A percentile compares a stretch with the other conserved stretches of the same genome.
These are phyloP conservation scores for Baronia brevicornis DNA, from an alignment of 2,888 invertebrate species.

Conservation along the genomic window DNA sequence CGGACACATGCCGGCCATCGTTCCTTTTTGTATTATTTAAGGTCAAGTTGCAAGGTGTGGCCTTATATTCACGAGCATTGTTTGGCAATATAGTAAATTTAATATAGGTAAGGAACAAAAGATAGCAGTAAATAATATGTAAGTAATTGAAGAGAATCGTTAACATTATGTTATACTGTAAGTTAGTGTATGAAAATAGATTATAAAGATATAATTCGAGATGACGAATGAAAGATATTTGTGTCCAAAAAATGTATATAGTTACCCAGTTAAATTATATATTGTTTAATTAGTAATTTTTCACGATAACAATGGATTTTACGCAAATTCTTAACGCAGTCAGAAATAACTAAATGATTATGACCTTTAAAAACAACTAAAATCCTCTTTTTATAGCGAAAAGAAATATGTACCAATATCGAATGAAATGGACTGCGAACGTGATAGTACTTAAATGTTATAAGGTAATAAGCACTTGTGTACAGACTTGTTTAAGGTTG, in stretches of 20 bases:
- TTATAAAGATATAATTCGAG: conserved; percentile 12
- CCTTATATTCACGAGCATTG: conserved; percentile 47
- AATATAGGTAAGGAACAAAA: conserved; percentile 17
- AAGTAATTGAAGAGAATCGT: conserved; percentile 13
- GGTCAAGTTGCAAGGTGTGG: conserved; percentile 46
- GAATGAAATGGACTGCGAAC: conserved; percentile 43
- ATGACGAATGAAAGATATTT: conserved; percentile 24
- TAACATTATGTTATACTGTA: conserved; percentile 9
- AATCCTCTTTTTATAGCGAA: not conserved
- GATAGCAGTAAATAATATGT: conserved; percentile 10
- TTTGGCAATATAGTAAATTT: conserved; percentile 20
- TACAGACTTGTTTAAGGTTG: conserved; percentile 4
- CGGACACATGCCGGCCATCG: conserved; percentile 7
- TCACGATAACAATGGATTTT: conserved; percentile 21
- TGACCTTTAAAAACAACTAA: conserved; percentile 11
- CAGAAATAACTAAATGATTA: too few relatives aligned
- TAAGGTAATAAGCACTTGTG: conserved; percentile 31
- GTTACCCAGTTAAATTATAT: conserved; percentile 32
- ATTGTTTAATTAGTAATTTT: conserved; percentile 19
- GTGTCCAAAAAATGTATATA: conserved; percentile 25
- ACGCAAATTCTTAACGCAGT: too few relatives aligned
- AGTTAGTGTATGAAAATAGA: conserved; percentile 13
- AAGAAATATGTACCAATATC: conserved; percentile 9
- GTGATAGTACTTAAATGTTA: conserved; percentile 63
- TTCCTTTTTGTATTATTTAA: conserved; percentile 17